Conservation (phyloP, 1,140 invertebrate genomes). For the Piezodorus guildinii region DNA sequence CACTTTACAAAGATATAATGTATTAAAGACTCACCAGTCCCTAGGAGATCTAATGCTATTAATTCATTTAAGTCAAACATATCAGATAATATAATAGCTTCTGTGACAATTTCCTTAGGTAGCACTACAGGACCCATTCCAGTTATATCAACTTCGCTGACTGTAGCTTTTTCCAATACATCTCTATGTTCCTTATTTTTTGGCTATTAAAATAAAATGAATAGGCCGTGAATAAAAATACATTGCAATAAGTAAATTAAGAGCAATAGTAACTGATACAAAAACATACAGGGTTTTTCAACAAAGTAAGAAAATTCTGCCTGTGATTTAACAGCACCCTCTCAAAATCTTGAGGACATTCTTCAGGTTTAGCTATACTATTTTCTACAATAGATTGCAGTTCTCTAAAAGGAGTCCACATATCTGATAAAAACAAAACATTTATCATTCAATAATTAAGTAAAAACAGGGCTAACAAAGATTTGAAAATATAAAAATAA, state of each 20-base stretch:
- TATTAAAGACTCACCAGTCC: conserved; percentile 43
- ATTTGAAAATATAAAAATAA: too few species aligned
- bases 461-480: too few species aligned
- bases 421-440: conserved; percentile 42
- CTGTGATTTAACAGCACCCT: conserved; percentile 65
- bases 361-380: conserved; percentile 50
- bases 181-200: conserved; percentile 66
- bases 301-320: conserved; percentile 74
- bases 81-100: conserved; percentile 83
- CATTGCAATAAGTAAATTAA: background rate
- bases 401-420: conserved; percentile 82
- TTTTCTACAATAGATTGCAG: conserved; percentile 58
- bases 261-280: conserved; percentile 1
- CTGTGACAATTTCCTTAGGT: conserved; percentile 74
- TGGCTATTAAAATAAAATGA: conserved; percentile 41
- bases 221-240: conserved; percentile 51
- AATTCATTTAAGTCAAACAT: conserved; percentile 91
- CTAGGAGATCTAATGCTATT: conserved; percentile 74
- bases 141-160: conserved; percentile 64
- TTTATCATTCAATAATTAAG: too few species aligned
- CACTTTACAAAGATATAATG: too few species aligned
- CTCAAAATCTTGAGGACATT: conserved; percentile 60
- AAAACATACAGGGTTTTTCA: conserved; percentile 73
- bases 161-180: conserved; percentile 64
- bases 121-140: conserved; percentile 64